phyloP scores from a whole-genome alignment of 2,888 invertebrate species.

The Drosophila falleni region DNA sequence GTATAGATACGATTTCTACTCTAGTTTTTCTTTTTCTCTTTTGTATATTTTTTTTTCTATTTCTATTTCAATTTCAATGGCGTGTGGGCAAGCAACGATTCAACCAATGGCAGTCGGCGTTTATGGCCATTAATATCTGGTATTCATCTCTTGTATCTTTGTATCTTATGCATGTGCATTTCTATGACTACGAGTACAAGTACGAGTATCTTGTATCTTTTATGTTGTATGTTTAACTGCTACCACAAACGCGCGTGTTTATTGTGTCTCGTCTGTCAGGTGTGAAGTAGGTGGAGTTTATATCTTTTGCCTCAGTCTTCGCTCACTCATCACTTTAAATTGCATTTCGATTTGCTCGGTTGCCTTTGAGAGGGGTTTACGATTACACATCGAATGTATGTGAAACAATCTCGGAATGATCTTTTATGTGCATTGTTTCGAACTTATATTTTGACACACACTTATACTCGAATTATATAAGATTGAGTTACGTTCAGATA shows the following conservation, averaged over 20 bases:
- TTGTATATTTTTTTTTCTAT: slow-evolving; percentile 27
- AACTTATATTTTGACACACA: background rate
- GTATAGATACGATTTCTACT: slow-evolving; percentile 41
- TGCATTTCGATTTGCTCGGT: slow-evolving; percentile 47
- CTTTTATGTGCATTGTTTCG: slow-evolving; percentile 2
- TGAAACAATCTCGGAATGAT: slow-evolving; percentile 4
- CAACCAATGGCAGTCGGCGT: slow-evolving; percentile 60
- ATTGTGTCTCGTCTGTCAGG: slow-evolving; percentile 62
- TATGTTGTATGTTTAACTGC: slow-evolving; percentile 25
- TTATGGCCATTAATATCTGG: slow-evolving; percentile 57
- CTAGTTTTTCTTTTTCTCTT: slow-evolving; percentile 31
- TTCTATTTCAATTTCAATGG: slow-evolving; percentile 53
- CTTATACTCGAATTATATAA: background rate
- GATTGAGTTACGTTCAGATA: too few relatives aligned
- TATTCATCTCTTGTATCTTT: slow-evolving; percentile 34
- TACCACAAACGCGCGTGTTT: slow-evolving; percentile 39
- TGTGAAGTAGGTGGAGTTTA: slow-evolving; percentile 74
- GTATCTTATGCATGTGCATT: slow-evolving; percentile 18
- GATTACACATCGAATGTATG: slow-evolving; percentile 26
- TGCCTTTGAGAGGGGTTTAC: slow-evolving; percentile 18
- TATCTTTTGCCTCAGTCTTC: slow-evolving; percentile 8
- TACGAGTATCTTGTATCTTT: slow-evolving; percentile 20
- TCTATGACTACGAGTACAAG: slow-evolving; percentile 7
- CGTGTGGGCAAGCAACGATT: slow-evolving; percentile 40
- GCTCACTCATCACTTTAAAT: slow-evolving; percentile 23